Evolutionary conservation across 2,888 invertebrate species (phyloP), one percentile per base, ranked within the genome.

Genomic region (Leucoptera coffeella): DNA sequence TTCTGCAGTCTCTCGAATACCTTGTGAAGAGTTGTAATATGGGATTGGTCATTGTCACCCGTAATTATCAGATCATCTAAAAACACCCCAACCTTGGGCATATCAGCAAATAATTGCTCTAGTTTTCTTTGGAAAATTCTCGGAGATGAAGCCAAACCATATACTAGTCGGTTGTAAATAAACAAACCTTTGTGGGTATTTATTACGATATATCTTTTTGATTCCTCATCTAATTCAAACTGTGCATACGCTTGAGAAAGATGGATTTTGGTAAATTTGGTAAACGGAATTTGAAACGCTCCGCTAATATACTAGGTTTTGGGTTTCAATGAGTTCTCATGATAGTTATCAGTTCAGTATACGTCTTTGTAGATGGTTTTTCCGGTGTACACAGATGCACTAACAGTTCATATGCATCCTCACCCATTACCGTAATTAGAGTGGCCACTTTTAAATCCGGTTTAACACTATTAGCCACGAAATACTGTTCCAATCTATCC

Each of bases 321-420:
- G n/a, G n/a, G n/a, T n/a, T n/a, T n/a, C n/a, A 9, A 27, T 37
- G 36, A 4, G 22, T 15, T 10, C 15, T 12, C 30, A 36, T 29
- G 1, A 35, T n/a, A 5, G 20, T 22, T 2, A 32, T 29, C 2
- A 35, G 12, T 0, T 35, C 24, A 3, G 7, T n/a, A 15, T 24
- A 35, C 2, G 17, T 26, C 21, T 31, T 32, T 6, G 14, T 27
- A 2, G 31, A 9, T 3, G 36, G 34, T 23, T 37, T 38, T 4
- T 26, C 30, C 8, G 37, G 35, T 7, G 31, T 32, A 10, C 32
- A 32, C 14, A 37, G 29, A 24, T 24, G 34, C 2, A 29, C 32
- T 22, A 36, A n/a, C n/a, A 36, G 21, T 12, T 34, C 32, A 13
- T 35, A 35, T 4, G 30, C 29, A 4, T 30, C 30, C 8, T 14